Conservation (phyloP, 2,888 invertebrate species). For the Thymelicus lineola region DNA sequence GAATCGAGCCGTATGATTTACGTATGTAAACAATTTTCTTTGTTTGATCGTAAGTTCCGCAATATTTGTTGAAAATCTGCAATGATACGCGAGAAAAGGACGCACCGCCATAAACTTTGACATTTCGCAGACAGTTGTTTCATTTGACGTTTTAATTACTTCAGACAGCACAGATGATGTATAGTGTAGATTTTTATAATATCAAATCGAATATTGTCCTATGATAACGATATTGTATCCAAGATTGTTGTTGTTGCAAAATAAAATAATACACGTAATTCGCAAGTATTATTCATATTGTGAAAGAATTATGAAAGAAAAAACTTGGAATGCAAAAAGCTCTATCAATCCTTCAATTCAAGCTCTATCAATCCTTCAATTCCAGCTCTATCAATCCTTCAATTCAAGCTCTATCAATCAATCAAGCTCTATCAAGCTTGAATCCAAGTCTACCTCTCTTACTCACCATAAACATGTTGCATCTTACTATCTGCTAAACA, state of each 20-base stretch:
- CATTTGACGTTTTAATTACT: neutral
- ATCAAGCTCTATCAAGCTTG: too few relatives aligned
- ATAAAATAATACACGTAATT: neutral
- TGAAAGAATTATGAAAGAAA: neutral
- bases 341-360: too few relatives aligned
- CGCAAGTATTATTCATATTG: neutral
- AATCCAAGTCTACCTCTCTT: too few relatives aligned
- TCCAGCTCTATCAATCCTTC: too few relatives aligned
- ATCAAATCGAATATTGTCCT: neutral
- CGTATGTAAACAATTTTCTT: slow-evolving; percentile 47
- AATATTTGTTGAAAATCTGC: slow-evolving; percentile 69
- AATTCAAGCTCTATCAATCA: too few relatives aligned
- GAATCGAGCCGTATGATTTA: slow-evolving; percentile 44
- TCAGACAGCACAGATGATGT: slow-evolving; percentile 1
- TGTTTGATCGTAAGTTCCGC: slow-evolving; percentile 59
- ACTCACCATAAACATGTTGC: too few relatives aligned
- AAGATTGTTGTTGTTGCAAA: neutral
- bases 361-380: too few relatives aligned
- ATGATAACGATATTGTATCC: neutral
- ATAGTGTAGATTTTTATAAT: neutral
- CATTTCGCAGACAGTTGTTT: slow-evolving; percentile 51
- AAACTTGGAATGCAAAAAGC: too few relatives aligned
- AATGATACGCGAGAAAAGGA: slow-evolving; percentile 80
- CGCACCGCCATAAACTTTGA: slow-evolving; percentile 75
- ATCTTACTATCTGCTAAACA: too few relatives aligned